Percentiles rank a stretch among this genome's conserved stretches.
These are phyloP conservation scores for Diorhabda carinulata DNA, from an alignment of 1,140 invertebrate genomes.

Conservation along the genomic window DNA sequence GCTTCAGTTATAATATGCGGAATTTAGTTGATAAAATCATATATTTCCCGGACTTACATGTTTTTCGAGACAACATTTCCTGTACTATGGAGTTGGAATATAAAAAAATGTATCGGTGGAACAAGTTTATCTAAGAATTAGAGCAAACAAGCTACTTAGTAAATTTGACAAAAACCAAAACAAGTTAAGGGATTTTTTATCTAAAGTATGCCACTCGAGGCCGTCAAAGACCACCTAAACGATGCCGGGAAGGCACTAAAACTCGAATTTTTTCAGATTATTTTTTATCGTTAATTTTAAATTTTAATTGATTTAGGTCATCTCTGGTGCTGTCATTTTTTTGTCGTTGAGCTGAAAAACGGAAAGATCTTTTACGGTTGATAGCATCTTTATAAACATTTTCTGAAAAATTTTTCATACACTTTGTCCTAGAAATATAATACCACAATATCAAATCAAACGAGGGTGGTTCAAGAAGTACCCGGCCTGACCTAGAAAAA, in stretches of 20 bases:
- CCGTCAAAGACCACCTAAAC: slow-evolving; percentile 33
- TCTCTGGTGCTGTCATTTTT: background rate
- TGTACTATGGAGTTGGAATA: background rate
- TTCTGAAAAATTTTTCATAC: background rate
- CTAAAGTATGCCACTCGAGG: slow-evolving; percentile 31
- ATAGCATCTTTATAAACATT: background rate
- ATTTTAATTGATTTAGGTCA: slow-evolving; percentile 1
- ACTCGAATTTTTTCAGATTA: slow-evolving; percentile 8
- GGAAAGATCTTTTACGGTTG: background rate
- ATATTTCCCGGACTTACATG: too few species aligned
- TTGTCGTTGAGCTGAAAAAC: background rate
- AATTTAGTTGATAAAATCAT: too few species aligned
- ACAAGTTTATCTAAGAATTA: slow-evolving; percentile 9
- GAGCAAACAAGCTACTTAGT: slow-evolving; percentile 26
- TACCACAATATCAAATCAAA: too few species aligned
- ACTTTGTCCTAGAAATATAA: background rate
- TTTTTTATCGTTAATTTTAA: slow-evolving; percentile 22
- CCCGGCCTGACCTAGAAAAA: too few species aligned
- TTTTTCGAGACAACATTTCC: background rate
- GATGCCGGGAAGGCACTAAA: slow-evolving; percentile 15
- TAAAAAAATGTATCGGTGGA: background rate
- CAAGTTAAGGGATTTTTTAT: slow-evolving; percentile 21
- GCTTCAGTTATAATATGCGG: too few species aligned
- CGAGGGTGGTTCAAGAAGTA: too few species aligned
- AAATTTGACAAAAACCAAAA: slow-evolving; percentile 31